Percentiles rank a stretch among this genome's conserved stretches.
These are phyloP conservation scores for Schizopygopsis pylzovi DNA, from an alignment of 2,797 vertebrate species.

Conservation along the genomic window DNA sequence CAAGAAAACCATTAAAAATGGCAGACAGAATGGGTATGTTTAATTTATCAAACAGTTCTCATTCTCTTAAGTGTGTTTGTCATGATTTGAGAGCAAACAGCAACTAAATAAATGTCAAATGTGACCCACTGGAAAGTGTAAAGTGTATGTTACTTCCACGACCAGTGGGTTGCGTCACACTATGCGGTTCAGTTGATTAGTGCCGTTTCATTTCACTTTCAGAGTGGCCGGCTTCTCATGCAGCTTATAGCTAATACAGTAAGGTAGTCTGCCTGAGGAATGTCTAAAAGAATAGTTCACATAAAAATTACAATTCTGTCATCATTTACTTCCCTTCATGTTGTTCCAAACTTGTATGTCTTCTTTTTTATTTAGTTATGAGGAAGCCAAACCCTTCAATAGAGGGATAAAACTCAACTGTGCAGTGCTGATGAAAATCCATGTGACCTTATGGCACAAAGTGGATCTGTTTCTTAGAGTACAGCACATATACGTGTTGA, in stretches of 20 bases:
- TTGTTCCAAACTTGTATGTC: constrained; percentile 1
- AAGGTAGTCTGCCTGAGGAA: neutral
- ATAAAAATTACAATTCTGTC: neutral
- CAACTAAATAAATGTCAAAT: neutral
- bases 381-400: neutral
- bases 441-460: neutral
- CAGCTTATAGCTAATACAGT: constrained; percentile 12
- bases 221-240: neutral
- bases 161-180: neutral
- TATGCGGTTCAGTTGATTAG: neutral
- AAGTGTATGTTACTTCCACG: neutral
- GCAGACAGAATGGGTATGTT: neutral
- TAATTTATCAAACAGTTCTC: neutral
- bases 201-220: neutral
- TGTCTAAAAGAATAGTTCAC: neutral
- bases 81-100: neutral
- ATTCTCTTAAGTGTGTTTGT: neutral
- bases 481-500: neutral
- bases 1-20: neutral
- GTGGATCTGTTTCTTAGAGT: neutral
- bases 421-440: neutral
- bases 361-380: neutral
- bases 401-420: neutral
- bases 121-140: too few relatives aligned
- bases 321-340: neutral